Evolutionary conservation across 2,113 vertebrate genomes (phyloP).

Genomic region (Pseudolaguvia tuberculata): DNA sequence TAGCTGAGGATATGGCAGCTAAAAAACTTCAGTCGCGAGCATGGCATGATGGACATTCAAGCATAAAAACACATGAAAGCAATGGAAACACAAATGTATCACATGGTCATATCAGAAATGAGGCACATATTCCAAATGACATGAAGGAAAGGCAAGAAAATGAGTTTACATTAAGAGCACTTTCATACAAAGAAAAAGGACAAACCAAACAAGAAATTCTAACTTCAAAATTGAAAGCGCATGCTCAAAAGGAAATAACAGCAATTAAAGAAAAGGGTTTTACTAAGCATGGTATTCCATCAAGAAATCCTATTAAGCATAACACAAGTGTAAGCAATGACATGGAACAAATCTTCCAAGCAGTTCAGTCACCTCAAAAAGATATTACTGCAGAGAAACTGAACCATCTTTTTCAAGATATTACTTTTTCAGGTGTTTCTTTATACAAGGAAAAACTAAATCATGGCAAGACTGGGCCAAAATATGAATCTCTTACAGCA

Average conservation of each 20-base stretch:
- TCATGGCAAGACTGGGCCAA: not conserved
- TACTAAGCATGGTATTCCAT: constrained; percentile 52
- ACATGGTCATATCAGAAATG: constrained; percentile 42
- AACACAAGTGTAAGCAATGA: constrained; percentile 36
- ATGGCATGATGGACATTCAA: constrained; percentile 20
- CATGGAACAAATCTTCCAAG: constrained; percentile 47
- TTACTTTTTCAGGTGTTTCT: constrained; percentile 44
- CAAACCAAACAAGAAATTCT: constrained; percentile 72
- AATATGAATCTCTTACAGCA: constrained; percentile 1
- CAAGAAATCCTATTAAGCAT: constrained; percentile 55
- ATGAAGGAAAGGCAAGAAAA: constrained; percentile 47
- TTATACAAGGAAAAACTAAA: constrained; percentile 35
- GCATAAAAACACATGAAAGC: not conserved
- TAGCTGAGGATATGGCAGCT: constrained; percentile 24
- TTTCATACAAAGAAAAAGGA: constrained; percentile 61
- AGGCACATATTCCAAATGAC: constrained; percentile 28
- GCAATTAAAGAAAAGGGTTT: constrained; percentile 71
- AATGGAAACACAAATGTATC: constrained; percentile 36
- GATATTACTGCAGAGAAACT: constrained; percentile 49
- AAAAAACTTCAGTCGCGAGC: constrained; percentile 28
- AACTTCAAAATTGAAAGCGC: constrained; percentile 73
- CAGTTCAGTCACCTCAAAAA: constrained; percentile 16
- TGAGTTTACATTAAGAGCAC: constrained; percentile 36
- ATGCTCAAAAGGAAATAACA: constrained; percentile 74
- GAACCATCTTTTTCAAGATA: constrained; percentile 47